Percentiles rank a stretch among this genome's conserved stretches.
These are phyloP conservation scores for Phylloscopus collybita DNA, from an alignment of 2,797 vertebrate species.

Conservation along the genomic window DNA sequence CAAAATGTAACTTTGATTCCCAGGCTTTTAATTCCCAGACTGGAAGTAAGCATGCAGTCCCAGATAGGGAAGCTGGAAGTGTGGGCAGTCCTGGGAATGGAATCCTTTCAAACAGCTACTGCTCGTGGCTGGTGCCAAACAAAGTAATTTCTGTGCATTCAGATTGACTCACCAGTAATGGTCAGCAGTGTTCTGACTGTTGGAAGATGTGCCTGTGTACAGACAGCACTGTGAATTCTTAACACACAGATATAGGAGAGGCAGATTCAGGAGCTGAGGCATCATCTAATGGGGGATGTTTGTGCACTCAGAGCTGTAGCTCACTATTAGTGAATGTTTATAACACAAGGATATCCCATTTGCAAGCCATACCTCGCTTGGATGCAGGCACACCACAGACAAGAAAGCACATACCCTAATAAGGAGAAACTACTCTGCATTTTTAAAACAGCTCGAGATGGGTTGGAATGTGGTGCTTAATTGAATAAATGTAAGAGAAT, in stretches of 20 bases:
- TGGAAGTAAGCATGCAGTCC: constrained; percentile 16
- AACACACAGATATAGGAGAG: neutral
- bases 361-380: neutral
- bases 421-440: constrained; percentile 52
- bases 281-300: neutral
- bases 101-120: neutral
- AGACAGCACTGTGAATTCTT: neutral
- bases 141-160: neutral
- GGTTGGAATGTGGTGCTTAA: constrained; percentile 60
- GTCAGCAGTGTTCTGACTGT: neutral
- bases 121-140: neutral
- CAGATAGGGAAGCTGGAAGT: neutral
- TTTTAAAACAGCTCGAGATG: constrained; percentile 20
- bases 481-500: constrained; percentile 48
- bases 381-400: constrained; percentile 16
- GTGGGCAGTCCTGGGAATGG: neutral
- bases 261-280: neutral
- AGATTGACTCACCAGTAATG: neutral
- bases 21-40: constrained; percentile 27
- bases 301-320: neutral
- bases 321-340: neutral
- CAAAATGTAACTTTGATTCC: constrained; percentile 24
- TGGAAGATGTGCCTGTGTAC: neutral
- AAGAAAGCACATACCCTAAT: constrained; percentile 59
- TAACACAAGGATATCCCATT: neutral